Conservation (phyloP, 2,888 invertebrate species). For the Cephus spinipes region DNA sequence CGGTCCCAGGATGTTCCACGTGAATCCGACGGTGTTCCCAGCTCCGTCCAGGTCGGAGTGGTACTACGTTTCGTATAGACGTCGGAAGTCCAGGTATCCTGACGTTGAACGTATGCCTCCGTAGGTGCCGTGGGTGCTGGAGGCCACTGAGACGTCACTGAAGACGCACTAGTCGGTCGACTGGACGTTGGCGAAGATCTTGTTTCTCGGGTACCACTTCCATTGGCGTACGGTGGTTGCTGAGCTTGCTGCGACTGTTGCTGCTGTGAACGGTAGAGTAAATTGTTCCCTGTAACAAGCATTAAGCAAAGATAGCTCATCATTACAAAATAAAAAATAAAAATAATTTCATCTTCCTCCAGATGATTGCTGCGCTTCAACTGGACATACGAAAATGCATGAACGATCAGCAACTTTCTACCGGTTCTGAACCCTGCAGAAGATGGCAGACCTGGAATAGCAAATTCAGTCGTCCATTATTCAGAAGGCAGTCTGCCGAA, state of each 20-base stretch:
- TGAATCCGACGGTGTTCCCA: conserved; percentile 50
- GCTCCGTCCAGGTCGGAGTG: conserved; percentile 58
- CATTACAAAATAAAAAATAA: not conserved
- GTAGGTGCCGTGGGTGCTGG: conserved; percentile 26
- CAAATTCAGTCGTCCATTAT: conserved; percentile 26
- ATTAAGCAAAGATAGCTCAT: not conserved
- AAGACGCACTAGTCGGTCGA: conserved; percentile 52
- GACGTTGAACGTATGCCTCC: conserved; percentile 36
- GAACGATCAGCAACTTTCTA: not conserved
- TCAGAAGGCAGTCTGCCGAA: conserved; percentile 27
- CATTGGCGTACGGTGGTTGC: conserved; percentile 19
- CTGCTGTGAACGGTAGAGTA: conserved; percentile 36
- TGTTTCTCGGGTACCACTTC: conserved; percentile 35
- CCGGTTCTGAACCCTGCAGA: not conserved
- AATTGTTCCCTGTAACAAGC: conserved; percentile 29
- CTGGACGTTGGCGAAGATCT: conserved; percentile 50
- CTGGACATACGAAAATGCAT: not conserved
- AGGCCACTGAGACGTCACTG: conserved; percentile 49
- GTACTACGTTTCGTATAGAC: conserved; percentile 48
- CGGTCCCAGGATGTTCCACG: conserved; percentile 56
- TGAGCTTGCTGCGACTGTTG: conserved; percentile 42
- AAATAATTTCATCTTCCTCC: not conserved
- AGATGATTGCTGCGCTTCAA: not conserved
- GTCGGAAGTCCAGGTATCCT: conserved; percentile 47
- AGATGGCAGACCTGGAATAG: not conserved